A percentile compares a stretch with the other conserved stretches of the same genome.
These are phyloP conservation scores for Napeogenes inachia DNA, from an alignment of 2,888 invertebrate genomes.

Conservation along the genomic window DNA sequence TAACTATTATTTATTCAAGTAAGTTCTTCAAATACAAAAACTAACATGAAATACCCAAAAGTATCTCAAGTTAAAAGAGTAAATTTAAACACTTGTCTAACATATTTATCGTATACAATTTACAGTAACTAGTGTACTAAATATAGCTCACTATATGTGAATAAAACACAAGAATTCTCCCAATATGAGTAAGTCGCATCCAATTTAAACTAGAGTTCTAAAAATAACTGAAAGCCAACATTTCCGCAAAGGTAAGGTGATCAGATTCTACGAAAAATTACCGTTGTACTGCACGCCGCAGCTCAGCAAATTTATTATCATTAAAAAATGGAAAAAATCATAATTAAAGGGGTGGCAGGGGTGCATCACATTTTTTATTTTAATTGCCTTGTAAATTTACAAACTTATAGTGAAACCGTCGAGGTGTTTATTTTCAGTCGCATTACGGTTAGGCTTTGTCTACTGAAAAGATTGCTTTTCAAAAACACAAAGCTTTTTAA, in stretches of 20 bases:
- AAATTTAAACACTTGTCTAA: too few species aligned
- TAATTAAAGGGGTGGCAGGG: slow-evolving; percentile 71
- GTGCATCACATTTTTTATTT: slow-evolving; percentile 73
- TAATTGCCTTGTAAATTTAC: slow-evolving; percentile 75
- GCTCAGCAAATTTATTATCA: slow-evolving; percentile 69
- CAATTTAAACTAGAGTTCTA: slow-evolving; percentile 2
- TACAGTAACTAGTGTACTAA: too few species aligned
- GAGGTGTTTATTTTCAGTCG: slow-evolving; percentile 46
- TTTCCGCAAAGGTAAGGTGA: slow-evolving; percentile 28
- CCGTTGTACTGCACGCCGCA: slow-evolving; percentile 44
- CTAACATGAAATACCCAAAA: too few species aligned
- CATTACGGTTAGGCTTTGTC: slow-evolving; percentile 37
- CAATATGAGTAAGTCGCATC: neutral
- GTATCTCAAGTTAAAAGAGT: too few species aligned
- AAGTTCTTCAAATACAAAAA: too few species aligned
- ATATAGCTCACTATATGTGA: too few species aligned
- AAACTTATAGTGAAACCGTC: slow-evolving; percentile 68
- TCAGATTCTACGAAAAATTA: slow-evolving; percentile 39
- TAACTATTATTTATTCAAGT: too few species aligned
- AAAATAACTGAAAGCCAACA: slow-evolving; percentile 12
- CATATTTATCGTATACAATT: too few species aligned
- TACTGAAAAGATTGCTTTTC: neutral
- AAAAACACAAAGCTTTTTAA: too few species aligned
- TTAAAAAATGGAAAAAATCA: slow-evolving; percentile 74
- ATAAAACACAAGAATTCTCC: too few species aligned